Base-by-base conservation (phyloP, 2,113 vertebrate species). In the Colius striatus region DNA sequence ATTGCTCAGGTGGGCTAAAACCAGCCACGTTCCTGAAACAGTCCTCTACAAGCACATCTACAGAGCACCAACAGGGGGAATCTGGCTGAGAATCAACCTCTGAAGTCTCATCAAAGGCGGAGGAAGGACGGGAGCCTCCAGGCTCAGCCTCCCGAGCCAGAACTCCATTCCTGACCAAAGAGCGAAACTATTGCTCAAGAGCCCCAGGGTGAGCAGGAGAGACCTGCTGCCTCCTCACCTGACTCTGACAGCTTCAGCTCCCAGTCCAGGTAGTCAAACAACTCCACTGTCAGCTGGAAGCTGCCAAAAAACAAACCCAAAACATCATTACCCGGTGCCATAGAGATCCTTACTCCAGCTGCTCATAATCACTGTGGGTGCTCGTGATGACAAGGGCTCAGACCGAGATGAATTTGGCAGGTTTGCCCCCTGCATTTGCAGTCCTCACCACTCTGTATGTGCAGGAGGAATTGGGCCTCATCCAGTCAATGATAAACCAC, bases 231-330 rank as follows among this genome's bases (percentile, higher is more conserved):
- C 74, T 16, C 83, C 98, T 98, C 97, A 99, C 99, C 99, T 97
- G 99, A 98, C 81, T 99, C 99, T 0, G 99, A 98, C 71, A 99
- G 97, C 97, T 98, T 98, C 96, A 99, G 98, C 97, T 99, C 99
- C 3, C 98, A 90, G 76, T 99, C 99, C 99, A 99, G 97, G 97
- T 99, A 99, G 97, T 99, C 99, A 32, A 99, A 99, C 98, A 99
- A 98, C 98, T 99, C 99, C 11, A 99, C 99, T 0, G 99, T 99
- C 93, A 99, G 99, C 98, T 99, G 99, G 97, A 99, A 99, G 95
- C 99, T 99, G 73, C 62, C 92, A 95, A 87, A 90, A 75, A 15
- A 43, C 66, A 45, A 11, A 20, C 27, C 13, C 36, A 67, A 29
- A 77, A 25, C 43, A n/a, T 8, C 10, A 4, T 90, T 85, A 90